Percentiles rank a stretch among this genome's conserved stretches.
These are phyloP conservation scores for Cosmorhoe ocellata DNA, from an alignment of 2,888 invertebrate species.

Conservation along the genomic window DNA sequence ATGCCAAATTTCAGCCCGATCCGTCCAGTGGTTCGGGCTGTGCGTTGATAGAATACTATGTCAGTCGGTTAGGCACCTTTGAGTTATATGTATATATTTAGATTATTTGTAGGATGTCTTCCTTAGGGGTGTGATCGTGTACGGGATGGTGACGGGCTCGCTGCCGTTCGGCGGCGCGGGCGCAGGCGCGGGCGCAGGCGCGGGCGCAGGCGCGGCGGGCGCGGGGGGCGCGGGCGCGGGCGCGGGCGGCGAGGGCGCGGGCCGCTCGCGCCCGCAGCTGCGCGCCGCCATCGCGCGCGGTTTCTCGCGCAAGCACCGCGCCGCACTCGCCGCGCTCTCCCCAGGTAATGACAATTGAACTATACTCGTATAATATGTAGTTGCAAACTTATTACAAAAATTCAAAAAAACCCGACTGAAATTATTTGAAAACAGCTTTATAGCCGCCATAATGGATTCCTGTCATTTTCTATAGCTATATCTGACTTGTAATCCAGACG, in stretches of 20 bases:
- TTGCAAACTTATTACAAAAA: too few relatives aligned
- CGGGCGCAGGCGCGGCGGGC: conserved; percentile 43
- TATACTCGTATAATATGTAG: too few relatives aligned
- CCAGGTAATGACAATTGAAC: conserved; percentile 48
- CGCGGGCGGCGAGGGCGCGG: conserved; percentile 36
- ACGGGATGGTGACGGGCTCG: conserved; percentile 88
- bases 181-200: conserved; percentile 27
- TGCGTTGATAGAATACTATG: too few relatives aligned
- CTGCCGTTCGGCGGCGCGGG: conserved; percentile 84
- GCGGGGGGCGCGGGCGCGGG: conserved; percentile 14
- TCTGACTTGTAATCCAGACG: too few relatives aligned
- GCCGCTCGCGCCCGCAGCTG: conserved; percentile 78
- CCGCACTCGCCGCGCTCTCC: conserved; percentile 72
- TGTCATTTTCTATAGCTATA: too few relatives aligned
- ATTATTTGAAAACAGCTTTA: too few relatives aligned
- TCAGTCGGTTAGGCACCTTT: too few relatives aligned
- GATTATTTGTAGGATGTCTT: background rate
- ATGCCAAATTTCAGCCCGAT: too few relatives aligned
- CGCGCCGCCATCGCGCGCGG: conserved; percentile 86
- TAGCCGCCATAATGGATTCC: too few relatives aligned
- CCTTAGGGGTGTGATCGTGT: conserved; percentile 87
- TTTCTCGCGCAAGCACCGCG: conserved; percentile 81
- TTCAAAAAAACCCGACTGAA: too few relatives aligned
- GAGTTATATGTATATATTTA: background rate
- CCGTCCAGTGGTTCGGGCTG: too few relatives aligned